Conservation (phyloP, 2,113 vertebrate species). For the Chroicocephalus ridibundus region DNA sequence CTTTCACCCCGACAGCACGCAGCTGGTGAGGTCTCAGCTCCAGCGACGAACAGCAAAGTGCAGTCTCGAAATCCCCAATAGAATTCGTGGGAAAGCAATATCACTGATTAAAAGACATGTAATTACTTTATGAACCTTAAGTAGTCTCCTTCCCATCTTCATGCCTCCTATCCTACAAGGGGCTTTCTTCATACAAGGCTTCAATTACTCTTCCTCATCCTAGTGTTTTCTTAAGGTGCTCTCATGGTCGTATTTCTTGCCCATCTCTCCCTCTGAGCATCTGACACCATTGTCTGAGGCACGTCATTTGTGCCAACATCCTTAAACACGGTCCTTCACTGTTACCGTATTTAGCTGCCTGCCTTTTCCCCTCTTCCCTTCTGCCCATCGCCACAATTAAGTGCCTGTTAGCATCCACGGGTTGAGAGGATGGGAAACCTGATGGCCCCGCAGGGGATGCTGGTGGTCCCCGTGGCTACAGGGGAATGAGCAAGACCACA, state of each 20-base stretch:
- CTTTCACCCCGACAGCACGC: neutral
- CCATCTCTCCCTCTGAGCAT: neutral
- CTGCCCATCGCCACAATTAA: neutral
- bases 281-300: neutral
- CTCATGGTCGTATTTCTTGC: neutral
- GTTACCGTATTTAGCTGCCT: neutral
- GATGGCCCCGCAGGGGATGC: neutral
- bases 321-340: neutral
- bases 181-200: neutral
- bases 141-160: neutral
- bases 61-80: neutral
- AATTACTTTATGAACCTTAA: neutral
- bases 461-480: neutral
- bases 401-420: neutral
- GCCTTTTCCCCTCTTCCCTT: neutral
- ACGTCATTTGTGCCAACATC: neutral
- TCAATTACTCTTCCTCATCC: neutral
- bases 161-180: neutral
- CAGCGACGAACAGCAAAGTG: neutral
- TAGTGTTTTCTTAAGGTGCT: neutral
- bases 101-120: neutral
- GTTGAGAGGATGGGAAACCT: neutral
- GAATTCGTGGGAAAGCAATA: neutral
- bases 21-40: neutral
- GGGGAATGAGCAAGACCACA: accelerated